Percentiles rank a stretch among this genome's conserved stretches.
These are phyloP conservation scores for Mirounga angustirostris DNA, from an alignment of 2,113 vertebrate genomes.

Conservation along the genomic window DNA sequence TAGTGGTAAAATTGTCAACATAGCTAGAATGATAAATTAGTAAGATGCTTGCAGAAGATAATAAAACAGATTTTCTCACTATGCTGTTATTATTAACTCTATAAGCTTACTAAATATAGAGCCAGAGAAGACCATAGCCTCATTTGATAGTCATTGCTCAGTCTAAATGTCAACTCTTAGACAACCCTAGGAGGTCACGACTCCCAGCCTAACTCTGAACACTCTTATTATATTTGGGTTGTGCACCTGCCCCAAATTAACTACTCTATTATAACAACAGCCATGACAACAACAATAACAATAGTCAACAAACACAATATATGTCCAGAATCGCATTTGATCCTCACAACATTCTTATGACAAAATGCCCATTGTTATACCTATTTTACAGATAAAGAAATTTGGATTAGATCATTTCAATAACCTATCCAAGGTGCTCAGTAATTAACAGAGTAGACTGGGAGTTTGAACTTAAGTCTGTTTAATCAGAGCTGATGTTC, in stretches of 20 bases:
- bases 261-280: background rate
- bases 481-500: background rate
- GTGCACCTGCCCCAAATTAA: background rate
- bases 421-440: background rate
- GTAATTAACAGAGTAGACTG: background rate
- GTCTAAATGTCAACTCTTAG: background rate
- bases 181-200: background rate
- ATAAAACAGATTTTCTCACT: background rate
- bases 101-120: background rate
- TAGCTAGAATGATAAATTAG: background rate
- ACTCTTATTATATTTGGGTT: background rate
- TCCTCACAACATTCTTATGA: background rate
- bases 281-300: background rate
- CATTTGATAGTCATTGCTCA: background rate
- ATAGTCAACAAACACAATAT: background rate
- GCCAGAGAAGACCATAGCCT: background rate
- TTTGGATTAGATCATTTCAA: background rate
- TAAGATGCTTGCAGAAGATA: background rate
- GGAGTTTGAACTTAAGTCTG: background rate
- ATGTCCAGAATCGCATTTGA: background rate
- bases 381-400: background rate
- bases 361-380: background rate
- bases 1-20: background rate
- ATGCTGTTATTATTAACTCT: background rate
- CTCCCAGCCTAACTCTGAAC: background rate